These are phyloP conservation scores for Macquaria ambigua DNA, from an alignment of 2,113 vertebrate genomes.

Conservation along the genomic window DNA sequence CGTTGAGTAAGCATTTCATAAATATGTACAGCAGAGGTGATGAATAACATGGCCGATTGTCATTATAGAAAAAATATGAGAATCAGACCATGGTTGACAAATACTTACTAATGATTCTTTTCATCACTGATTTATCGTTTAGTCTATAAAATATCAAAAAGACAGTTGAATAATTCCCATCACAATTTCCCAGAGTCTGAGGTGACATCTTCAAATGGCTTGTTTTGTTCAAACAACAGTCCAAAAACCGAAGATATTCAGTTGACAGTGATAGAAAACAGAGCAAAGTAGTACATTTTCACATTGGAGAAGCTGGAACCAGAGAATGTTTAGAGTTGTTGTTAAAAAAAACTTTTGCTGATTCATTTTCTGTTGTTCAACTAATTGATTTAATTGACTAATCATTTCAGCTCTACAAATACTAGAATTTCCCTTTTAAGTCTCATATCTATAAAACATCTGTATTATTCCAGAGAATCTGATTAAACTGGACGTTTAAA, in stretches of 20 bases:
- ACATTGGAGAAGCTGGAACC: neutral
- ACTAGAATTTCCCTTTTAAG: neutral
- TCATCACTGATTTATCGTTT: neutral
- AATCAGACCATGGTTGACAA: neutral
- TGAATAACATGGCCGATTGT: neutral
- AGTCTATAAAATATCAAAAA: too few species aligned
- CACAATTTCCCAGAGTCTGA: neutral
- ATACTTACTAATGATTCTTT: neutral
- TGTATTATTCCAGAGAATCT: neutral
- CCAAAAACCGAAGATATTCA: too few species aligned
- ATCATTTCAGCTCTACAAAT: neutral
- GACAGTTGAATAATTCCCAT: too few species aligned
- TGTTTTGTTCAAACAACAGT: too few species aligned
- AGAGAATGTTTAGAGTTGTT: too few species aligned
- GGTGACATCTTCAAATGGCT: neutral
- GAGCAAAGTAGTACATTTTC: too few species aligned
- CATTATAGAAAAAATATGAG: neutral
- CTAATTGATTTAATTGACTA: too few species aligned
- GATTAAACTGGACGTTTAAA: slow-evolving; percentile 4
- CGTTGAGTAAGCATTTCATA: too few species aligned
- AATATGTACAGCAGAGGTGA: neutral
- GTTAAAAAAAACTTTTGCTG: too few species aligned
- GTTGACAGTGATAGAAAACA: too few species aligned
- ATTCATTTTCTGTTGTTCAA: too few species aligned
- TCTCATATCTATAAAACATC: neutral